phyloP scores from a whole-genome alignment of 2,888 invertebrate species.

The Entomobrya multifasciata region DNA sequence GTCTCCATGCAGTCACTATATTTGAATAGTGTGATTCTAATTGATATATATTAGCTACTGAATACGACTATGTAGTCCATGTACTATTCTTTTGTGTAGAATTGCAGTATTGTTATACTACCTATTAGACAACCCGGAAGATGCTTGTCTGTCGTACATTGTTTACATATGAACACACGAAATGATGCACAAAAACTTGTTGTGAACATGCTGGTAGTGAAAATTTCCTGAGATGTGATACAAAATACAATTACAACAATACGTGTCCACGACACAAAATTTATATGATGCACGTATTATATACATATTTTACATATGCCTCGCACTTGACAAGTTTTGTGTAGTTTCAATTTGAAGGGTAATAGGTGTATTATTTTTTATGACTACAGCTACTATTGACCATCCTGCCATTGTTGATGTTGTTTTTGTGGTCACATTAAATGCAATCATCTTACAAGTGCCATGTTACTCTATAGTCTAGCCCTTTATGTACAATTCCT shows the following conservation, averaged over 20 bases:
- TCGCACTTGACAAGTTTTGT: slow-evolving; percentile 47
- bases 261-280: slow-evolving; percentile 38
- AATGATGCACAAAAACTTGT: slow-evolving; percentile 17
- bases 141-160: slow-evolving; percentile 23
- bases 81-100: no score
- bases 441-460: neutral
- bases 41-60: no score
- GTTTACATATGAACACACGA: neutral
- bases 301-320: neutral
- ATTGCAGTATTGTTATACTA: no score
- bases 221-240: neutral
- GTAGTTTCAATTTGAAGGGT: slow-evolving; percentile 37
- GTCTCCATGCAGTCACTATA: no score
- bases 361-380: slow-evolving; percentile 3
- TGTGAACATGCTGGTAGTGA: neutral
- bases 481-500: no score
- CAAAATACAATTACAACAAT: no score
- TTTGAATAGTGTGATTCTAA: no score
- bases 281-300: no score
- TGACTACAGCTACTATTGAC: no score
- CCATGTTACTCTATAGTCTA: neutral
- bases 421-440: slow-evolving; percentile 35
- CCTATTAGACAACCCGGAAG: slow-evolving; percentile 64
- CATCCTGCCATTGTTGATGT: neutral
- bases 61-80: no score